Conservation (phyloP, 35 echinoderm and acorn worm genomes). For the Acanthaster planci region DNA sequence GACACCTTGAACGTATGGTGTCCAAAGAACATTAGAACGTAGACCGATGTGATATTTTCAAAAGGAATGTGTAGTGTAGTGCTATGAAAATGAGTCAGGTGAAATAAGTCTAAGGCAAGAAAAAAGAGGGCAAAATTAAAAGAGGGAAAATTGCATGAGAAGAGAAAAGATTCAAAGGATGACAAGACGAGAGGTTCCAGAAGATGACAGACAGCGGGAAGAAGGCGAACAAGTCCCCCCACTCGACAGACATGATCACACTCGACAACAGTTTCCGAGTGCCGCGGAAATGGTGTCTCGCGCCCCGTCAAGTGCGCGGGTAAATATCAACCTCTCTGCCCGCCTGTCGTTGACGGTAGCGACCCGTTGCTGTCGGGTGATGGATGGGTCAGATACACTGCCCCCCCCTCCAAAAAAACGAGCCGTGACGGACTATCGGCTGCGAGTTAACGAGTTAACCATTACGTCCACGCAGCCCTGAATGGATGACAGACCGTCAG, state of each 20-base stretch:
- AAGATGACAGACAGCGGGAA: constrained; percentile 5
- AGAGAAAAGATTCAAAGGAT: not conserved
- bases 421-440: constrained; percentile 7
- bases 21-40: too few species aligned
- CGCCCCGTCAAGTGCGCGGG: constrained; percentile 3
- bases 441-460: constrained; percentile 21
- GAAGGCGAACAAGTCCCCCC: constrained; percentile 5
- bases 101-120: too few species aligned
- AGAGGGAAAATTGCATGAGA: not conserved
- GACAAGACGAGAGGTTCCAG: not conserved
- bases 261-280: constrained; percentile 23
- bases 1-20: too few species aligned
- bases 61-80: too few species aligned
- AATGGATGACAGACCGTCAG: not conserved
- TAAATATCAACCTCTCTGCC: constrained; percentile 9
- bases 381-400: not conserved
- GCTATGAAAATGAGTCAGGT: too few species aligned
- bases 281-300: constrained; percentile 15
- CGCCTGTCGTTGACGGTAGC: constrained; percentile 19
- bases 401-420: not conserved
- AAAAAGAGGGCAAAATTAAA: not conserved
- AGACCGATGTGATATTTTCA: too few species aligned
- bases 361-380: not conserved
- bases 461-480: not conserved
- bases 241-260: not conserved